These are phyloP conservation scores for Heterohyrax brucei DNA, from an alignment of 2,797 vertebrate species.

Conservation along the genomic window DNA sequence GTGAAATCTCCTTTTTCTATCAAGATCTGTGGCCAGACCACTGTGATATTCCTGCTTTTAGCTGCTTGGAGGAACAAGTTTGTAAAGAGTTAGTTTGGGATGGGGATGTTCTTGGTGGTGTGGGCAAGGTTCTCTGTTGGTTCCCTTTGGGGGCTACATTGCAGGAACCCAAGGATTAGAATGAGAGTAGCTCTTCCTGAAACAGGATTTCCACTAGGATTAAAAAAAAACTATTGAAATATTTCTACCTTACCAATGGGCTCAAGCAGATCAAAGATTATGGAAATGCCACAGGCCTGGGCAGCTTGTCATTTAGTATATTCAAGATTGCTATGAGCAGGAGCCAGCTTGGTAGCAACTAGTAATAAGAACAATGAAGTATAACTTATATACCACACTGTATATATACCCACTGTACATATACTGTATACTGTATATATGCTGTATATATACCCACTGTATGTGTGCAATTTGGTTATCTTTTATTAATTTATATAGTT, in stretches of 20 bases:
- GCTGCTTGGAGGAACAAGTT: not conserved
- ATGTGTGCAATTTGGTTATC: not conserved
- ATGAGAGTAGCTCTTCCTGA: conserved; percentile 7
- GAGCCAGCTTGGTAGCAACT: not conserved
- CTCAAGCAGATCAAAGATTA: not conserved
- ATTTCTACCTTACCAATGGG: not conserved
- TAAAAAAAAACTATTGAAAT: not conserved
- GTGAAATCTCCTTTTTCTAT: not conserved
- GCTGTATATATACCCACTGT: not conserved
- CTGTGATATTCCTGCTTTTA: not conserved
- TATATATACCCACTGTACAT: too few species aligned
- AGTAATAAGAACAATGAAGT: not conserved
- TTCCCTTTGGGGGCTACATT: not conserved
- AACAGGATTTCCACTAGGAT: not conserved
- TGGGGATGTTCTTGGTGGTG: not conserved
- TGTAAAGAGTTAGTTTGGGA: not conserved
- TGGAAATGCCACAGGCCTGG: not conserved
- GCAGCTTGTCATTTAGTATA: not conserved
- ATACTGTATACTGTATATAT: too few species aligned
- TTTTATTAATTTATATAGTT: not conserved
- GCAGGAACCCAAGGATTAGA: not conserved
- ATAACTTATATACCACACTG: not conserved
- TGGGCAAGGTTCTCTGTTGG: not conserved
- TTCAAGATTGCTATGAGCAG: not conserved
- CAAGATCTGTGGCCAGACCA: not conserved